Evolutionary conservation across 1,140 invertebrate species (phyloP).

Genomic region (Penaeus indicus): DNA sequence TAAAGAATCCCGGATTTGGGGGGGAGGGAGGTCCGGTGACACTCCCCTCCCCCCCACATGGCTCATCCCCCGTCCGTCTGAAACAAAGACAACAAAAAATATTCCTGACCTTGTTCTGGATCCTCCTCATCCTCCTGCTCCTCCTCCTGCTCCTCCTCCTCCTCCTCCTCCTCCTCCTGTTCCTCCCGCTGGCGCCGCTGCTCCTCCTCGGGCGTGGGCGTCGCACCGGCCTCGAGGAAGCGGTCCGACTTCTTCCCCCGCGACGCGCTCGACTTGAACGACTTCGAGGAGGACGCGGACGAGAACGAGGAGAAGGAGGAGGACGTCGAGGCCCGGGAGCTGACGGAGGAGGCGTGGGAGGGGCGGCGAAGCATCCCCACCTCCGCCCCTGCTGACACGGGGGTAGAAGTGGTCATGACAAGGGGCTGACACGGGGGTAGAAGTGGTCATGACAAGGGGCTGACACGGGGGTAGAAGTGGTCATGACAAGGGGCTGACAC

Average conservation of each 20-base stretch:
- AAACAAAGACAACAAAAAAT: too few species aligned
- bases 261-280: not conserved
- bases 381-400: constrained; percentile 26
- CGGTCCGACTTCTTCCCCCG: constrained; percentile 13
- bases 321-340: constrained; percentile 34
- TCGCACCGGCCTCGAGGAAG: not conserved
- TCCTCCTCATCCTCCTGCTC: not conserved
- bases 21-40: too few species aligned
- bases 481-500: too few species aligned
- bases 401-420: too few species aligned
- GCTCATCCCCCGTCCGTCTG: too few species aligned
- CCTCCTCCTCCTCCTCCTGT: not conserved
- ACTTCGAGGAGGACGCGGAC: constrained; percentile 32
- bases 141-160: not conserved
- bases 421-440: too few species aligned
- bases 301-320: constrained; percentile 32
- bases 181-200: not conserved
- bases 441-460: too few species aligned
- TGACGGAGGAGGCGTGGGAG: constrained; percentile 37
- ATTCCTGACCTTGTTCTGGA: too few species aligned
- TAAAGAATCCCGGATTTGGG: too few species aligned
- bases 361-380: constrained; percentile 30
- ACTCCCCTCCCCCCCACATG: too few species aligned
- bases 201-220: constrained; percentile 37
- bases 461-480: too few species aligned